Base-by-base conservation (phyloP, 2,888 invertebrate species). In the Yponomeuta sedellus region DNA sequence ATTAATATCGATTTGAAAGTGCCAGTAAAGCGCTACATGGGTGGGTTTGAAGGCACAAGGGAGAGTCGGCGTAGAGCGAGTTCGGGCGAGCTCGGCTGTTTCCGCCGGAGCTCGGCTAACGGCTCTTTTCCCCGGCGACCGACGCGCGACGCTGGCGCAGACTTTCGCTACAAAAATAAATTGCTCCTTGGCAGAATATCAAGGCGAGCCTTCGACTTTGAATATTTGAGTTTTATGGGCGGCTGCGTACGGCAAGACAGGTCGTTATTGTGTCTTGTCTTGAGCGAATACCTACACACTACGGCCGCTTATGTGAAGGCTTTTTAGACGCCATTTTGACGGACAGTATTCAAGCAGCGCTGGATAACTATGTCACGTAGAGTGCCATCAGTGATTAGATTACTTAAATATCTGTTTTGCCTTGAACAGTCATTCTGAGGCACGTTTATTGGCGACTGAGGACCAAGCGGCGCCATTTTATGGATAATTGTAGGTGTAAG, bases 121-220 rank as follows among this genome's bases (percentile, higher is more conserved):
- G 88, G 88, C 80, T 87, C 86, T 86, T 86, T 86, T 81, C 84
- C 82, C 75, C 28, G 40, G 71, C 63, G 67, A 65, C 68, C 74
- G 69, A 16, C 44, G 44, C 44, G 44, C 44, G 16, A 16, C 44
- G 44, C 74, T 67, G 69, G 77, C 81, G 81, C 83, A 74, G 78
- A 88, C 87, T 88, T 88, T 88, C 87, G 87, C 86, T 88, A 87
- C 86, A 84, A 85, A 89, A 89, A 90, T 90, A 90, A 88, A 88
- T 52, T 79, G 81, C 83, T 88, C 88, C 88, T 89, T 90, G 90
- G 90, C 90, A 90, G 79, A 83, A 79, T 78, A 88, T 82, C 90
- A 89, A 89, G 84, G 82, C 84, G 82, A 89, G 88, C 88, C 88
- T 90, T 88, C 86, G 86, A 71, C 78, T 82, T 80, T 79, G 82